Percentiles rank a stretch among this genome's conserved stretches.
These are phyloP conservation scores for Hypomecis punctinalis DNA, from an alignment of 2,888 invertebrate genomes.

Conservation along the genomic window DNA sequence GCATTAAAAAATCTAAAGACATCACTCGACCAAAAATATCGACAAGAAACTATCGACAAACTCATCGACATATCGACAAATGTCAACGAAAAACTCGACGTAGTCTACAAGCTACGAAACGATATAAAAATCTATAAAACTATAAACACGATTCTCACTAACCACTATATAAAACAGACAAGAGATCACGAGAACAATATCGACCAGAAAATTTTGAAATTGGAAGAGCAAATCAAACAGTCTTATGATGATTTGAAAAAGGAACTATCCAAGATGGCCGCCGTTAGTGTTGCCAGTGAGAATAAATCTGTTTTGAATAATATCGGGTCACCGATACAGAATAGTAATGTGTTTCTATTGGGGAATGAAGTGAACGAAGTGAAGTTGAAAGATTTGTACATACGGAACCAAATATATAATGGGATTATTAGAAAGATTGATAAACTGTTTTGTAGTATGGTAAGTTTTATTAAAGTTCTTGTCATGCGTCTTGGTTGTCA, in stretches of 20 bases:
- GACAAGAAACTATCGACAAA: constrained; percentile 60
- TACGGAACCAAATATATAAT: constrained; percentile 75
- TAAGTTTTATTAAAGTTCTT: constrained; percentile 64
- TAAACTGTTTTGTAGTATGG: constrained; percentile 76
- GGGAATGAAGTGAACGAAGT: constrained; percentile 70
- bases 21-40: constrained; percentile 61
- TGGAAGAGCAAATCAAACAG: constrained; percentile 68
- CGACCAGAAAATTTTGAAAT: constrained; percentile 67
- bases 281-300: constrained; percentile 59
- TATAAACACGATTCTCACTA: constrained; percentile 77
- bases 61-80: constrained; percentile 68
- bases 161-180: constrained; percentile 76
- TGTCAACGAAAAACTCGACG: constrained; percentile 77
- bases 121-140: constrained; percentile 80
- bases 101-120: constrained; percentile 74
- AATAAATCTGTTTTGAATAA: constrained; percentile 51
- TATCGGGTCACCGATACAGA: constrained; percentile 63
- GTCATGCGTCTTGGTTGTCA: too few relatives aligned
- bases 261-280: constrained; percentile 61
- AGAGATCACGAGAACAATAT: constrained; percentile 71
- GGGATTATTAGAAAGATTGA: constrained; percentile 76
- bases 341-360: constrained; percentile 70
- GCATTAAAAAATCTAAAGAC: constrained; percentile 71
- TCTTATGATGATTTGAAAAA: constrained; percentile 70
- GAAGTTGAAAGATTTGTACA: constrained; percentile 65